Conservation (phyloP, 2,113 vertebrate species). For the Dipodomys stephensi region DNA sequence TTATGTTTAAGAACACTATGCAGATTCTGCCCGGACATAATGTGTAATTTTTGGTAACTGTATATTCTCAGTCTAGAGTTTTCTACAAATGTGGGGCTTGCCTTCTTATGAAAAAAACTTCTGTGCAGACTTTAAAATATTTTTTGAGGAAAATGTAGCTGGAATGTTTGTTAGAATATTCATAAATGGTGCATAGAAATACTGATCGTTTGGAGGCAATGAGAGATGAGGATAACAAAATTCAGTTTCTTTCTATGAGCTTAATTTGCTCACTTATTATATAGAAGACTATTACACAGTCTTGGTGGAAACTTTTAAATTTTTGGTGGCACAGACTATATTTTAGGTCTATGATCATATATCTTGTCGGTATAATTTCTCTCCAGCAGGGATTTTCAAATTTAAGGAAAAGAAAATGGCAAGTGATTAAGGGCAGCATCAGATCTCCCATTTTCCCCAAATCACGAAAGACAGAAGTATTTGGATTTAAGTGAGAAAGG, state of each 20-base stretch:
- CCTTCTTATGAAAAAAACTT: background rate
- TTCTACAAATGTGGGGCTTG: slow-evolving; percentile 7
- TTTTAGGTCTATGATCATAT: slow-evolving; percentile 37
- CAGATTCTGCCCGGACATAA: slow-evolving; percentile 68
- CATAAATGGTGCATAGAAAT: background rate
- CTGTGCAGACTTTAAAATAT: background rate
- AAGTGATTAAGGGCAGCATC: background rate
- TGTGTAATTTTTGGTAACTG: slow-evolving; percentile 45
- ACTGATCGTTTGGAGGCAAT: background rate
- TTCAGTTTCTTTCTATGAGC: slow-evolving; percentile 35
- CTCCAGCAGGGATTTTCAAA: slow-evolving; percentile 26
- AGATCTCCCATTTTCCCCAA: background rate
- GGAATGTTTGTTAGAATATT: slow-evolving; percentile 27
- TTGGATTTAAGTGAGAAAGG: background rate
- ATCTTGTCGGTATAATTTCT: background rate
- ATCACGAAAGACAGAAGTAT: background rate
- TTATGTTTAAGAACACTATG: slow-evolving; percentile 73
- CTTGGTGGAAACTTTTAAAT: slow-evolving; percentile 5
- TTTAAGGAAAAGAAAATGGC: background rate
- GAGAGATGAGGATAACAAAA: slow-evolving; percentile 28
- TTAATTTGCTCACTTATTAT: slow-evolving; percentile 48
- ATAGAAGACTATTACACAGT: background rate
- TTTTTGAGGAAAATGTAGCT: slow-evolving; percentile 26
- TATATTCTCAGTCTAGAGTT: slow-evolving; percentile 58
- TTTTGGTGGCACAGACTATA: slow-evolving; percentile 17